These are phyloP conservation scores for Ptychadena robeensis DNA, from an alignment of 2,797 vertebrate genomes.

Conservation along the genomic window DNA sequence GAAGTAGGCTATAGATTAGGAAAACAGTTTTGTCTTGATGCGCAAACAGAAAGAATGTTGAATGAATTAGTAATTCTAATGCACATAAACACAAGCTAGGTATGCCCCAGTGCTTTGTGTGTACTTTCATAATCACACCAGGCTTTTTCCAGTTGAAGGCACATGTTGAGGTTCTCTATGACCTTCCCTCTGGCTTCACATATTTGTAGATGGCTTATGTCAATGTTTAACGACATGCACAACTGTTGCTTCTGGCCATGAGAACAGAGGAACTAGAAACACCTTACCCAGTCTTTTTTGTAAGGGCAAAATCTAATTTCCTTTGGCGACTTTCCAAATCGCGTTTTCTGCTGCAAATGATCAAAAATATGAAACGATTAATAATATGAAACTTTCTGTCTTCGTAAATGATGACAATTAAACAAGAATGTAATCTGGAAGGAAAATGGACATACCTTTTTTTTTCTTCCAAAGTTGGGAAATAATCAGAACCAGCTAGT, in stretches of 20 bases:
- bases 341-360: background rate
- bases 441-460: too few species aligned
- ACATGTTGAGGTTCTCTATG: constrained; percentile 28
- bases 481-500: too few species aligned
- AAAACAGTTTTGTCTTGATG: background rate
- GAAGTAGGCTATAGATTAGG: background rate
- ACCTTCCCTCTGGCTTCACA: constrained; percentile 43
- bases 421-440: too few species aligned
- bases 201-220: constrained; percentile 23
- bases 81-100: background rate
- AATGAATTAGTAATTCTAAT: too few species aligned
- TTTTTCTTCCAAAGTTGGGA: too few species aligned
- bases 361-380: too few species aligned
- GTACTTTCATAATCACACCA: background rate
- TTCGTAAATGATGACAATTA: too few species aligned
- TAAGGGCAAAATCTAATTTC: background rate
- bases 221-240: constrained; percentile 36
- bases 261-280: background rate
- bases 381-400: too few species aligned
- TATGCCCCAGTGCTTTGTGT: background rate
- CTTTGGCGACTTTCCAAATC: background rate
- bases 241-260: constrained; percentile 1
- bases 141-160: background rate
- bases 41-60: background rate
- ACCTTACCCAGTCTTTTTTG: background rate